Percentiles rank a stretch among this genome's conserved stretches.
phyloP scores from a whole-genome alignment of 2,888 invertebrate species.

The Netelia virgata region DNA sequence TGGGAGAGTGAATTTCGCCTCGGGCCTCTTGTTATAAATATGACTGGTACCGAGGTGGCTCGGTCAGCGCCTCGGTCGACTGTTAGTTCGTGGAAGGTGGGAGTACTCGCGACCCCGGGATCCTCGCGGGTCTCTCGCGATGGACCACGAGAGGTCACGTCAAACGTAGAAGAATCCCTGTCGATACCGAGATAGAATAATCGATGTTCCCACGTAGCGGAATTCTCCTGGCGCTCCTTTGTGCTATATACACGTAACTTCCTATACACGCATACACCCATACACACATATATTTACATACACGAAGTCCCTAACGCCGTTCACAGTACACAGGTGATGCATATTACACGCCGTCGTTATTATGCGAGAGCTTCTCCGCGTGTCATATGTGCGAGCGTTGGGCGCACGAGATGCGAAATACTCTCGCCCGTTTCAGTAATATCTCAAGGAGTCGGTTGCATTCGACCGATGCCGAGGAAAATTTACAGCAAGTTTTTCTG shows the following conservation, averaged over 20 bases:
- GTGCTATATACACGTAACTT: not conserved
- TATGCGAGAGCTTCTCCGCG: slow-evolving; percentile 1
- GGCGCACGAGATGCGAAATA: slow-evolving; percentile 30
- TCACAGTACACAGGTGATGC: slow-evolving; percentile 23
- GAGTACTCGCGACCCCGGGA: slow-evolving; percentile 51
- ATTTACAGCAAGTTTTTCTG: not conserved
- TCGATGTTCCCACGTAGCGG: slow-evolving; percentile 65
- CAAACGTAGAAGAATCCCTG: slow-evolving; percentile 66
- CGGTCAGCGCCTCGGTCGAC: slow-evolving; percentile 19
- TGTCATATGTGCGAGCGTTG: slow-evolving; percentile 1
- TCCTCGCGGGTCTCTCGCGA: slow-evolving; percentile 44
- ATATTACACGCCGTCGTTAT: slow-evolving; percentile 15
- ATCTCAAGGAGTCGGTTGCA: not conserved
- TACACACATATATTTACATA: not conserved
- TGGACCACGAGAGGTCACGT: slow-evolving; percentile 68
- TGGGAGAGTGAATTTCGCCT: slow-evolving; percentile 8
- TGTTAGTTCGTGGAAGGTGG: slow-evolving; percentile 16
- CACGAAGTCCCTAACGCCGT: not conserved
- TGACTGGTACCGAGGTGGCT: slow-evolving; percentile 17
- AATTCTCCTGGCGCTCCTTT: slow-evolving; percentile 40
- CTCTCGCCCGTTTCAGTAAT: not conserved
- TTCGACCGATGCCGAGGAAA: not conserved
- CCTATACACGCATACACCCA: not conserved
- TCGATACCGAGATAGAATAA: slow-evolving; percentile 66
- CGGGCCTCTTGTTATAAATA: slow-evolving; percentile 57